Conservation (phyloP, 2,888 invertebrate genomes). For the Girardia tigrina region DNA sequence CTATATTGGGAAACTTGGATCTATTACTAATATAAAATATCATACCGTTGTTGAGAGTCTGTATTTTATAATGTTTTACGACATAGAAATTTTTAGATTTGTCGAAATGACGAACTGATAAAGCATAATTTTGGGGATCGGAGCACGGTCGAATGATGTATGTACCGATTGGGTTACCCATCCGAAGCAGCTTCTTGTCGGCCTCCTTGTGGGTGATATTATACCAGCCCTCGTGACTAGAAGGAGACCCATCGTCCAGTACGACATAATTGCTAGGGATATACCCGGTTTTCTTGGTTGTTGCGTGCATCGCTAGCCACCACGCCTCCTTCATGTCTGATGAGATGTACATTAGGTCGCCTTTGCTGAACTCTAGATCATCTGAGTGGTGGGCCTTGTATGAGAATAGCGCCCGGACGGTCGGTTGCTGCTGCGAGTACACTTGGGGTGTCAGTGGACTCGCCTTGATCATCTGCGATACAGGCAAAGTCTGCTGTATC, state of each 20-base stretch:
- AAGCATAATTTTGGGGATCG: slow-evolving; percentile 43
- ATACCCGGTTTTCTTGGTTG: slow-evolving; percentile 71
- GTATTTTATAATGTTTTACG: slow-evolving; percentile 95
- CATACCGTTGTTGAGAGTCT: slow-evolving; percentile 67
- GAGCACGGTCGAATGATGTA: slow-evolving; percentile 37
- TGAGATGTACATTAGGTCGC: slow-evolving; percentile 83
- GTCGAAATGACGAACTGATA: slow-evolving; percentile 60
- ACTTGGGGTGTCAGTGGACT: too few species aligned
- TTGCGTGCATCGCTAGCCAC: slow-evolving; percentile 81
- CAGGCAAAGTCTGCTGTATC: too few species aligned
- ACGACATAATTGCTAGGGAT: slow-evolving; percentile 89
- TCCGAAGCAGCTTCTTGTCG: slow-evolving; percentile 34
- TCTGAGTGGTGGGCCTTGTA: slow-evolving; percentile 85
- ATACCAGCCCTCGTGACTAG: slow-evolving; percentile 37
- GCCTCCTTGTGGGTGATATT: slow-evolving; percentile 35
- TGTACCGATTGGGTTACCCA: slow-evolving; percentile 35
- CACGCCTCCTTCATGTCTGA: slow-evolving; percentile 72
- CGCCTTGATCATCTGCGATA: too few species aligned
- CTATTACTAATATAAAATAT: slow-evolving; percentile 91
- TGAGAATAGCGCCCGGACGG: slow-evolving; percentile 73
- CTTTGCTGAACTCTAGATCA: slow-evolving; percentile 81
- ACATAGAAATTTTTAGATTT: slow-evolving; percentile 65
- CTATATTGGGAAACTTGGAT: slow-evolving; percentile 77
- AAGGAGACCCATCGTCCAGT: slow-evolving; percentile 47
- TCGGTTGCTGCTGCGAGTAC: too few species aligned